Conservation (phyloP, 2,113 vertebrate genomes). For the Sturnira hondurensis region DNA sequence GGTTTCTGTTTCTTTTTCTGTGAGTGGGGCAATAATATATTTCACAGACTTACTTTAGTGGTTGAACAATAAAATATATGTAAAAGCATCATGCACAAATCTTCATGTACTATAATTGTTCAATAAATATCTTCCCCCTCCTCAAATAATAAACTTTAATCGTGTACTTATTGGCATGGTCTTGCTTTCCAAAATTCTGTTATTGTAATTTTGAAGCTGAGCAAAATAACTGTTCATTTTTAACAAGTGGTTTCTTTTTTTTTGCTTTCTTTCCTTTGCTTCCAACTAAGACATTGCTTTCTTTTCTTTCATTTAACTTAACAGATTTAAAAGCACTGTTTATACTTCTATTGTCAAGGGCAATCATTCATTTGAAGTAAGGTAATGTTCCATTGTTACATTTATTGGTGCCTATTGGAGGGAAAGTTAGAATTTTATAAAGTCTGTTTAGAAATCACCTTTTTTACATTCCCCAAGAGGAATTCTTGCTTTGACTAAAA, state of each 20-base stretch:
- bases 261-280: slow-evolving; percentile 25
- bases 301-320: slow-evolving; percentile 35
- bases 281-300: slow-evolving; percentile 9
- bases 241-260: slow-evolving; percentile 1
- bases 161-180: not conserved
- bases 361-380: slow-evolving; percentile 44
- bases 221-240: not conserved
- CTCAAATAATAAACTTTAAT: not conserved
- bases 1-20: not conserved
- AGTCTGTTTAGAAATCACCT: slow-evolving; percentile 30
- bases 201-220: slow-evolving; percentile 41
- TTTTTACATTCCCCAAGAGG: slow-evolving; percentile 42
- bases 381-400: slow-evolving; percentile 15
- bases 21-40: not conserved
- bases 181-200: not conserved
- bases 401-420: slow-evolving; percentile 7
- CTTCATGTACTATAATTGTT: not conserved
- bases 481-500: not conserved
- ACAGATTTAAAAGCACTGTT: slow-evolving; percentile 39
- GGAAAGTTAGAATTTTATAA: slow-evolving; percentile 48
- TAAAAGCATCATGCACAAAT: not conserved
- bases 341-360: slow-evolving; percentile 11
- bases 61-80: not conserved
- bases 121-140: not conserved
- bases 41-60: not conserved